Evolutionary conservation across 1,140 invertebrate species (phyloP).

Genomic region (Papilio polytes): DNA sequence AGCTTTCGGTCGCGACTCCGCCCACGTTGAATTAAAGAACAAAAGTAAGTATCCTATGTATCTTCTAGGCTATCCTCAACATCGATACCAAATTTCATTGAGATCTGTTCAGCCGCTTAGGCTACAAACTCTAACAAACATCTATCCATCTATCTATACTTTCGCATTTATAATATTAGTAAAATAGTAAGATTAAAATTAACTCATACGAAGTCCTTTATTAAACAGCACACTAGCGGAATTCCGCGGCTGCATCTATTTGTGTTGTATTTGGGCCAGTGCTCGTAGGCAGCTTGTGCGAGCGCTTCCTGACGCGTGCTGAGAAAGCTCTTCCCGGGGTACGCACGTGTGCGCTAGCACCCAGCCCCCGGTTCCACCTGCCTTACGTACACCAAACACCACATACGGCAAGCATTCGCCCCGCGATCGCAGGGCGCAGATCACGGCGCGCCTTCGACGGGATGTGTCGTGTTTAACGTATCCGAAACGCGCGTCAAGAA

Average conservation of each 20-base stretch:
- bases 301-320: slow-evolving; percentile 69
- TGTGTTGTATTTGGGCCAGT: slow-evolving; percentile 20
- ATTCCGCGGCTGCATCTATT: slow-evolving; percentile 22
- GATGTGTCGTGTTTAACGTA: slow-evolving; percentile 77
- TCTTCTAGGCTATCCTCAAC: too few species aligned
- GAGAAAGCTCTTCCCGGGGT: slow-evolving; percentile 74
- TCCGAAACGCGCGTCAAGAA: slow-evolving; percentile 47
- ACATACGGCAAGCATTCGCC: slow-evolving; percentile 47
- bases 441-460: slow-evolving; percentile 67
- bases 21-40: too few species aligned
- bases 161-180: too few species aligned
- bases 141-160: too few species aligned
- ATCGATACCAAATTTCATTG: too few species aligned
- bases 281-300: slow-evolving; percentile 38
- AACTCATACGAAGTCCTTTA: background rate
- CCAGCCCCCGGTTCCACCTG: slow-evolving; percentile 60
- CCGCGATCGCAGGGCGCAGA: slow-evolving; percentile 61
- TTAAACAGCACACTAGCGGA: background rate
- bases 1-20: too few species aligned
- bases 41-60: too few species aligned
- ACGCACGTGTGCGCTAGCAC: slow-evolving; percentile 67
- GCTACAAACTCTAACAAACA: too few species aligned
- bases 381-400: slow-evolving; percentile 46
- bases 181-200: background rate
- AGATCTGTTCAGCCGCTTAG: too few species aligned